A percentile compares a stretch with the other conserved stretches of the same genome.
phyloP scores from a whole-genome alignment of 35 echinoderm and acorn worm species.

The Lytechinus pictus region DNA sequence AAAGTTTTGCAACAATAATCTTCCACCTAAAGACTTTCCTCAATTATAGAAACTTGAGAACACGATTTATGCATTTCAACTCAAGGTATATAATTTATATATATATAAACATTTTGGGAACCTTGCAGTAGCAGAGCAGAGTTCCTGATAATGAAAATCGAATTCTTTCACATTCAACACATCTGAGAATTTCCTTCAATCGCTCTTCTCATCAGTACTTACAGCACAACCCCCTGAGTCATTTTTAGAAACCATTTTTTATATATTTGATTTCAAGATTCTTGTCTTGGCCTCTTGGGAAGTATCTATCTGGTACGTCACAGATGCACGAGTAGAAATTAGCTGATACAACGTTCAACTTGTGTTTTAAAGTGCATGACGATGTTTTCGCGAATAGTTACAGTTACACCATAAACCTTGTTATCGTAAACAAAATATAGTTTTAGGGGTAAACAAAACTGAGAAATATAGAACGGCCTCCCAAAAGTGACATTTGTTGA shows the following conservation, averaged over 20 bases:
- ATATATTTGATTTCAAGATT: background rate
- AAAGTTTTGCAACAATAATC: too few species aligned
- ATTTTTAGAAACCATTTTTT: background rate
- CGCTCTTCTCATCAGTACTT: background rate
- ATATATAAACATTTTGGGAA: too few species aligned
- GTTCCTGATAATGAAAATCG: background rate
- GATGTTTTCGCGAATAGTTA: background rate
- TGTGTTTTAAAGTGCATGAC: background rate
- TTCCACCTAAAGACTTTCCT: too few species aligned
- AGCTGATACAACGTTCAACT: background rate
- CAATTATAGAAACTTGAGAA: too few species aligned
- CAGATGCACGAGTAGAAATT: background rate
- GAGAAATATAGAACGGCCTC: background rate
- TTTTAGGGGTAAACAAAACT: slow-evolving; percentile 2
- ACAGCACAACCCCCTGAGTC: background rate
- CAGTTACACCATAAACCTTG: background rate
- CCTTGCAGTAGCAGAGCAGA: too few species aligned
- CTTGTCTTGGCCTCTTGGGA: background rate
- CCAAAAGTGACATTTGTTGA: background rate
- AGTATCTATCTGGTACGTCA: background rate
- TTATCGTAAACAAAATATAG: background rate
- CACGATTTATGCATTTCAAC: too few species aligned
- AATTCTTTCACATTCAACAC: background rate
- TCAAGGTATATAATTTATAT: too few species aligned
- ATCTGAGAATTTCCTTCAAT: background rate